Conservation (phyloP, 2,113 vertebrate species). For the Brachypodius melanocephalos region DNA sequence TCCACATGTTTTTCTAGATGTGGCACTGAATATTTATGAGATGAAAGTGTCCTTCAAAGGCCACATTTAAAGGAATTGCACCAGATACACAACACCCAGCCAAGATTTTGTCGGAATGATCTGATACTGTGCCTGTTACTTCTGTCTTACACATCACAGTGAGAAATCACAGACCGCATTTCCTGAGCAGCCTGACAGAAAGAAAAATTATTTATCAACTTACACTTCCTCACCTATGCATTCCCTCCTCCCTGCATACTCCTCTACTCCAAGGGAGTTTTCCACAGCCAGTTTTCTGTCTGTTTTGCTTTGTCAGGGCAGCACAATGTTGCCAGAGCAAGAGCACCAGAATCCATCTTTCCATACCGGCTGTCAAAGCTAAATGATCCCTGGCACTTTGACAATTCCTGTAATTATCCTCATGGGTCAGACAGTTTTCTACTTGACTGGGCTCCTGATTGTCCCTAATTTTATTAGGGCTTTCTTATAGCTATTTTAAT, state of each 20-base stretch:
- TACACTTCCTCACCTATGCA: background rate
- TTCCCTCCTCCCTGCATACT: background rate
- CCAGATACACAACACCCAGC: background rate
- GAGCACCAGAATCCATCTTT: conserved; percentile 5
- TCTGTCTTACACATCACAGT: background rate
- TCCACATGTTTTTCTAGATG: background rate
- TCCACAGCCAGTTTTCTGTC: background rate
- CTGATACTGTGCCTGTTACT: background rate
- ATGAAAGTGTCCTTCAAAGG: background rate
- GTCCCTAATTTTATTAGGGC: conserved; percentile 9
- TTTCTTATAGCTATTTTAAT: conserved; percentile 3
- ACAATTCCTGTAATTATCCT: background rate
- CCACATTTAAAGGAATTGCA: background rate
- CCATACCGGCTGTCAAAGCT: background rate
- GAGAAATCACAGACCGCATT: background rate
- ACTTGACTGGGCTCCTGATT: conserved; percentile 15
- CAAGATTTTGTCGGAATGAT: background rate
- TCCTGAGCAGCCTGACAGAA: background rate
- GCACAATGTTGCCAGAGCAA: background rate
- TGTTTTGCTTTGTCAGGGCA: background rate
- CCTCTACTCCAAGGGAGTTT: background rate
- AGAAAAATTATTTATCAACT: background rate
- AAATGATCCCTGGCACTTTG: background rate
- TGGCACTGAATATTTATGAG: background rate
- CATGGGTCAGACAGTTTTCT: background rate